Evolutionary conservation across 2,113 vertebrate species (phyloP).

Genomic region (Garra rufa): DNA sequence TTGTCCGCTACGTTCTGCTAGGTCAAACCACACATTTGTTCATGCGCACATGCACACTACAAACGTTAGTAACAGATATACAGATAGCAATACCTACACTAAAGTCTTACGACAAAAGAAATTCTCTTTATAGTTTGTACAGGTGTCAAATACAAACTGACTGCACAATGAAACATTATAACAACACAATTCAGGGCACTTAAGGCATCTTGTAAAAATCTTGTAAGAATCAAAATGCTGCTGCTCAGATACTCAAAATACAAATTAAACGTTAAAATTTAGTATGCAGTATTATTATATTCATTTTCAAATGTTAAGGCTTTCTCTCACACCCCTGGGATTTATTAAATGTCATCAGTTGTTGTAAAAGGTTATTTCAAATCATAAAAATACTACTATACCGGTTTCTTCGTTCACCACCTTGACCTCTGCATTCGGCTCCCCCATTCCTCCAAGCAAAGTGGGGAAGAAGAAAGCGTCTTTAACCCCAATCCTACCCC

Average conservation of each 20-base stretch:
- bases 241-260: not conserved
- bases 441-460: constrained; percentile 64
- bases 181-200: not conserved
- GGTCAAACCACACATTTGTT: constrained; percentile 57
- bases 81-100: constrained; percentile 1
- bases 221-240: not conserved
- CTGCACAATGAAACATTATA: not conserved
- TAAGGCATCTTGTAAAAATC: not conserved
- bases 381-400: constrained; percentile 39
- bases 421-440: constrained; percentile 58
- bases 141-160: not conserved
- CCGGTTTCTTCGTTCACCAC: constrained; percentile 58
- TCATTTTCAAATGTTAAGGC: not conserved
- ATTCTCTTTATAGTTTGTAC: not conserved
- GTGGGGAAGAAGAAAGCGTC: constrained; percentile 4
- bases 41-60: not conserved
- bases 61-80: constrained; percentile 30
- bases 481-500: constrained; percentile 13
- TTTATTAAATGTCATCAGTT: not conserved
- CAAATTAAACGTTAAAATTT: not conserved
- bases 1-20: constrained; percentile 44
- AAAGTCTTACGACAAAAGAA: not conserved
- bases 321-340: not conserved
- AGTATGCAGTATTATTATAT: not conserved
- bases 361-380: not conserved